These are phyloP conservation scores for Cololabis saira DNA, from an alignment of 2,113 vertebrate genomes.

Conservation along the genomic window DNA sequence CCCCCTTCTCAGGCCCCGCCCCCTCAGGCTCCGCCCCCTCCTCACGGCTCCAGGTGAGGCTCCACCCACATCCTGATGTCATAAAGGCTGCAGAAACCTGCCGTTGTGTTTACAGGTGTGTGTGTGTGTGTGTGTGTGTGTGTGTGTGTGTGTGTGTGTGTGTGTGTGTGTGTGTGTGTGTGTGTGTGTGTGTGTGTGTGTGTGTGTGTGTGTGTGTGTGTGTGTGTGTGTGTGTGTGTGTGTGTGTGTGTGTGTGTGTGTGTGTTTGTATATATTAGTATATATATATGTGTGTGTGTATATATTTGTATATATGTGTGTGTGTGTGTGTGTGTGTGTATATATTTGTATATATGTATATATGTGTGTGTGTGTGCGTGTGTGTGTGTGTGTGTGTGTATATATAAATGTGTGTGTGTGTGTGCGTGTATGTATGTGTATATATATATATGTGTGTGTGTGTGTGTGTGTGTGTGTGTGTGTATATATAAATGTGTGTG, in stretches of 20 bases:
- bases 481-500: too few species aligned
- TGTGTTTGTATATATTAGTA: too few species aligned
- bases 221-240: background rate
- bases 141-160: constrained; percentile 4
- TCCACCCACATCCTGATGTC: background rate
- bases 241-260: constrained; percentile 8
- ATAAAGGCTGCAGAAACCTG: too few species aligned
- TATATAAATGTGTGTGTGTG: constrained; percentile 2
- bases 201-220: constrained; percentile 2
- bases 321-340: constrained; percentile 8
- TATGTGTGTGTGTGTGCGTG: constrained; percentile 1
- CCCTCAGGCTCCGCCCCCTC: constrained; percentile 51
- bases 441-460: background rate
- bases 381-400: background rate
- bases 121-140: background rate
- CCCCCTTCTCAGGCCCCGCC: constrained; percentile 68
- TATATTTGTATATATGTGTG: background rate
- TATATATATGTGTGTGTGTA: background rate
- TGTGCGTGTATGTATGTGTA: background rate
- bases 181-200: background rate
- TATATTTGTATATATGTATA: background rate
- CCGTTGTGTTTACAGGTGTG: too few species aligned
- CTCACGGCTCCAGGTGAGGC: constrained; percentile 82
- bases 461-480: constrained; percentile 2
- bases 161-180: background rate